phyloP scores from a whole-genome alignment of 1,140 invertebrate genomes.

The Globodera ellingtonae region DNA sequence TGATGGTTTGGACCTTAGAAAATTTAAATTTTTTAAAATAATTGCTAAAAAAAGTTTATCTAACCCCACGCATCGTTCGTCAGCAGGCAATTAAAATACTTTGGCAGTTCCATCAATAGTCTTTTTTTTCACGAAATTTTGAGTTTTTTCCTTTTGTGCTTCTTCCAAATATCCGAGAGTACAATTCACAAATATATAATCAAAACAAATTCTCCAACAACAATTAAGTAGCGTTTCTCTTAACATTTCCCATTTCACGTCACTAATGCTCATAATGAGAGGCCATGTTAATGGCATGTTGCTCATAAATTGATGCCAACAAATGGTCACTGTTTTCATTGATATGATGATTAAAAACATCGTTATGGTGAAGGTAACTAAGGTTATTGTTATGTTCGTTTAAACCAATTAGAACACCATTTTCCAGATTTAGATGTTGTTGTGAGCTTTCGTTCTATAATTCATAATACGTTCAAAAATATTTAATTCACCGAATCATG shows the following conservation, averaged over 20 bases:
- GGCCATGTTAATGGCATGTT: neutral
- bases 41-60: slow-evolving; percentile 9
- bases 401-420: neutral
- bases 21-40: neutral
- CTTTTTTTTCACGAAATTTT: neutral
- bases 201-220: too few species aligned
- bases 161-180: neutral
- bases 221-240: neutral
- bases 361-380: neutral
- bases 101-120: neutral
- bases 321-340: slow-evolving; percentile 14
- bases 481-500: neutral
- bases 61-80: too few species aligned
- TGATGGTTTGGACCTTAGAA: slow-evolving; percentile 37
- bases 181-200: too few species aligned
- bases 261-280: neutral
- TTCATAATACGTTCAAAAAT: neutral
- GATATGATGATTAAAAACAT: neutral
- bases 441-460: neutral
- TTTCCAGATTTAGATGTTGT: neutral
- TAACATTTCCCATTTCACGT: neutral
- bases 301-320: slow-evolving; percentile 1
- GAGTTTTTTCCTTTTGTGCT: neutral
- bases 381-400: neutral
- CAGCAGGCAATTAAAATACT: too few species aligned